Evolutionary conservation across 2,888 invertebrate species (phyloP), one percentile per base, ranked within the genome.

Genomic region (Heliconius ismenius): DNA sequence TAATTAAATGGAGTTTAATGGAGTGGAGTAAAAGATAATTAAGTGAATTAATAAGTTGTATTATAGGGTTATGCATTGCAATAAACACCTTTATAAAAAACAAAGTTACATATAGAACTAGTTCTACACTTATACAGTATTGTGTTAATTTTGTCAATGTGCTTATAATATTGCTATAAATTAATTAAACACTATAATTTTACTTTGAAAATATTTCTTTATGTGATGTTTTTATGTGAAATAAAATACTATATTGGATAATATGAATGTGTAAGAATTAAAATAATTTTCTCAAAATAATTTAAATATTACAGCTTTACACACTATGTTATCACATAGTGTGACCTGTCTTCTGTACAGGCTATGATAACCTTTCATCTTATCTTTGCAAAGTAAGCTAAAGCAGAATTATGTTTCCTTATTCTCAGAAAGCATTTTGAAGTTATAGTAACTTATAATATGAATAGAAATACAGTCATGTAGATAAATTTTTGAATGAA

Each of bases 301-400:
- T 76, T 75, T 80, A 70, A 76, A 79, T 79, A 74, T 78, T 69
- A 74, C 73, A 74, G 65, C 88, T 87, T 87, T 87, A 88, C 89
- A 89, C 87, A 87, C 84, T 82, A 82, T 88, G 85, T 93, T 93
- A 93, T 93, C 93, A 89, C 83, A 84, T 85, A 82, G 85, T 86
- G 83, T 93, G 93, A 93, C 94, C 93, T 89, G 90, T 91, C 90
- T 92, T 91, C 89, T 85, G 86, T 89, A 87, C 86, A 85, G 84
- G 82, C 88, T 87, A 84, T 84, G 87, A 87, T 93, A 92, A 94
- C 94, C 94, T 90, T 92, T 90, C 86, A 79, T 83, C 84, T 93
- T 93, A 94, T 94, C 94, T 90, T 87, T 86, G 84, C 85, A 87
- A 77, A 85, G 87, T 85, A 89, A 91, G 78, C 88, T 84, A 86